Conservation (phyloP, 1,140 invertebrate species). For the Tribolium castaneum region DNA sequence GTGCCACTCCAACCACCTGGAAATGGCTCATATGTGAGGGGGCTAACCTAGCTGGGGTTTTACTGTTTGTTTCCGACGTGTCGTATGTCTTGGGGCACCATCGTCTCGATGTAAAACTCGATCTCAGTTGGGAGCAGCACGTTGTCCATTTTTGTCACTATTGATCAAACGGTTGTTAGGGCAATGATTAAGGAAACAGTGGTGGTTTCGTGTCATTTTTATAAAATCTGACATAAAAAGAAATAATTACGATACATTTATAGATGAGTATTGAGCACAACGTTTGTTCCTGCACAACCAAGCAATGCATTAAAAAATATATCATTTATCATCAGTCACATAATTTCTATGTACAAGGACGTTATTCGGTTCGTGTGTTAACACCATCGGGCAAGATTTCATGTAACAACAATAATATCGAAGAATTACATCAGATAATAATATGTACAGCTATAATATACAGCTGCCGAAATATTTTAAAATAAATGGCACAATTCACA, state of each 20-base stretch:
- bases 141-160: conserved; percentile 57
- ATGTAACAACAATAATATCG: conserved; percentile 32
- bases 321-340: conserved; percentile 42
- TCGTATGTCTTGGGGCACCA: conserved; percentile 63
- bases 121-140: conserved; percentile 67
- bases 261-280: conserved; percentile 39
- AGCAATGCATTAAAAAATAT: conserved; percentile 37
- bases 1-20: conserved; percentile 81
- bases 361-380: background rate
- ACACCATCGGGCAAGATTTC: conserved; percentile 30
- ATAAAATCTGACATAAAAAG: conserved; percentile 40
- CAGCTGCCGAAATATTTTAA: conserved; percentile 48
- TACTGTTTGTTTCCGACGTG: conserved; percentile 67
- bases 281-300: conserved; percentile 35
- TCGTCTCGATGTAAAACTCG: conserved; percentile 66
- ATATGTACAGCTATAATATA: conserved; percentile 46
- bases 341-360: conserved; percentile 36
- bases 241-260: conserved; percentile 8
- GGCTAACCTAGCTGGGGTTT: background rate
- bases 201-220: background rate
- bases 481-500: conserved; percentile 62
- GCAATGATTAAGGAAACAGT: background rate
- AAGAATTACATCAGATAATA: conserved; percentile 16
- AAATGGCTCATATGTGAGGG: conserved; percentile 8
- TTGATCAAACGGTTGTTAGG: background rate